These are phyloP conservation scores for Erithacus rubecula DNA, from an alignment of 2,797 vertebrate species.

Conservation along the genomic window DNA sequence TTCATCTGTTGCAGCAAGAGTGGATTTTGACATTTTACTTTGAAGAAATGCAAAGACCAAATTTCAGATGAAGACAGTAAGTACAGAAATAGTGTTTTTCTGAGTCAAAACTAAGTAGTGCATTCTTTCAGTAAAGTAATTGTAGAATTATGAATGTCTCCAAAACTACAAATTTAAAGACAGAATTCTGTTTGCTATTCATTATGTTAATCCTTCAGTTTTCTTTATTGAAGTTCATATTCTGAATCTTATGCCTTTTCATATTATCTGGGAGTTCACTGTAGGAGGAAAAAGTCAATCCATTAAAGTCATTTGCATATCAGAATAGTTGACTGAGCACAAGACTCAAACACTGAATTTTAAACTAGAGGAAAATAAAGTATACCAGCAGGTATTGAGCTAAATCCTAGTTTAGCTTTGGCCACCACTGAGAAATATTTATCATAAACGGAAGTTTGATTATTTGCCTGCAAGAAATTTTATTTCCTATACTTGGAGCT, in stretches of 20 bases:
- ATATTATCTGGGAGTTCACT: background rate
- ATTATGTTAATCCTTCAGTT: conserved; percentile 23
- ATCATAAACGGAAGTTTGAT: background rate
- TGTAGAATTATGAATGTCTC: background rate
- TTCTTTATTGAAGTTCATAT: background rate
- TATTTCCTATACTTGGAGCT: background rate
- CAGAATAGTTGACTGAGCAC: background rate
- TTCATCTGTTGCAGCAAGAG: background rate
- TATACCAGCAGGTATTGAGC: background rate
- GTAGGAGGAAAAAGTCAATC: background rate
- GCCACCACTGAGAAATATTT: background rate
- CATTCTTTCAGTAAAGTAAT: background rate
- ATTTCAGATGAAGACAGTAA: background rate
- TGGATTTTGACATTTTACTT: background rate
- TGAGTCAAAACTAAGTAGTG: background rate
- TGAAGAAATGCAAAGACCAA: background rate
- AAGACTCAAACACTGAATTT: background rate
- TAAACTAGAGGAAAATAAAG: background rate
- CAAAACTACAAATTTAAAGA: background rate
- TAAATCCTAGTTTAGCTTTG: background rate
- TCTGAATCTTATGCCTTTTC: background rate
- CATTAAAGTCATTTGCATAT: background rate
- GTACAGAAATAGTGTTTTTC: background rate
- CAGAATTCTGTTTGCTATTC: background rate
- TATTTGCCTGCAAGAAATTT: background rate